Percentiles rank a stretch among this genome's conserved stretches.
Evolutionary conservation across 2,888 invertebrate species (phyloP).

Genomic region (Vesta saturnalis): DNA sequence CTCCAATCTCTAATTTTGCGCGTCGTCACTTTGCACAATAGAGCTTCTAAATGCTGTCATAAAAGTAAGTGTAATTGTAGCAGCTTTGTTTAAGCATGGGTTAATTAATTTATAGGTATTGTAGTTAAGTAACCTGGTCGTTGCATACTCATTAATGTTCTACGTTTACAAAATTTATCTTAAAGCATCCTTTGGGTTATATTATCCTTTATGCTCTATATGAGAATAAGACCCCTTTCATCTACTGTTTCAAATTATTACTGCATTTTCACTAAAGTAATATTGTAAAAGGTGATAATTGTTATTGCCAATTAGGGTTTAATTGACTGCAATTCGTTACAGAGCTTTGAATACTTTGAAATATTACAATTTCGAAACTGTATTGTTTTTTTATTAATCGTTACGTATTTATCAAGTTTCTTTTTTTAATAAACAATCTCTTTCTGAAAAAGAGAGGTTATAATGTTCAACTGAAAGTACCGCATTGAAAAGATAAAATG

Average conservation of each 20-base stretch:
- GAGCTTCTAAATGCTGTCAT: conserved; percentile 44
- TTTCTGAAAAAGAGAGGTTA: too few species aligned
- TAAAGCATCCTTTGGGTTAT: conserved; percentile 31
- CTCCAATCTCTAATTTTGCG: conserved; percentile 33
- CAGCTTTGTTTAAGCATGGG: conserved; percentile 48
- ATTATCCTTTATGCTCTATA: conserved; percentile 23
- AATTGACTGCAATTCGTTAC: too few species aligned
- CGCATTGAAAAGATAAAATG: too few species aligned
- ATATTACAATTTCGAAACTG: too few species aligned
- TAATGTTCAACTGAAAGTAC: too few species aligned
- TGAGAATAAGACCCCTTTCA: conserved; percentile 28
- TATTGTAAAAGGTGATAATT: conserved; percentile 29
- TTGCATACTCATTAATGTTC: conserved; percentile 27
- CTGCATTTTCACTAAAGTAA: conserved; percentile 21
- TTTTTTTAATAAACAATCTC: too few species aligned
- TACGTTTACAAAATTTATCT: conserved; percentile 20
- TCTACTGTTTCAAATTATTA: conserved; percentile 34
- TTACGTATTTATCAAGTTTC: too few species aligned
- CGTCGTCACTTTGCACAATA: conserved; percentile 33
- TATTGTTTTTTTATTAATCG: too few species aligned
- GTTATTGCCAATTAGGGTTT: conserved; percentile 28
- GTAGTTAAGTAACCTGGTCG: conserved; percentile 40
- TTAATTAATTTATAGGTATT: conserved; percentile 50
- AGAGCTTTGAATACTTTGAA: too few species aligned
- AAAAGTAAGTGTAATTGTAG: conserved; percentile 50